phyloP scores from a whole-genome alignment of 1,140 invertebrate genomes.

The Dryas iulia region DNA sequence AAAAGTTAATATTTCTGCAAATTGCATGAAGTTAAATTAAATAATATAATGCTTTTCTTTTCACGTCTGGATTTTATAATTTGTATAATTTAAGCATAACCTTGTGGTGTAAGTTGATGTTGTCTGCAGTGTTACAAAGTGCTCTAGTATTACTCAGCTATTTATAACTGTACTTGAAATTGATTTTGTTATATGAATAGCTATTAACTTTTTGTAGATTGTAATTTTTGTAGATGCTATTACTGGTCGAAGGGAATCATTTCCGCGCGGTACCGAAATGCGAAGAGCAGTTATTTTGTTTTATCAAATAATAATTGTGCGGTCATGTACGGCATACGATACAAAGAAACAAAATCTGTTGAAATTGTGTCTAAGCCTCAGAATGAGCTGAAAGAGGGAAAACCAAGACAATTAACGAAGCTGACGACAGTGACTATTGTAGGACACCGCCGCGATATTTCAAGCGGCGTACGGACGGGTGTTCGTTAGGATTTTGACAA shows the following conservation, averaged over 20 bases:
- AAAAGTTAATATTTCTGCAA: background rate
- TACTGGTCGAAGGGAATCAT: slow-evolving; percentile 53
- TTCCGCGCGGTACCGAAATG: slow-evolving; percentile 67
- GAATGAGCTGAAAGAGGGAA: slow-evolving; percentile 10
- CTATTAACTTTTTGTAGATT: slow-evolving; percentile 69
- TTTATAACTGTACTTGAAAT: slow-evolving; percentile 69
- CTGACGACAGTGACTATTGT: slow-evolving; percentile 71
- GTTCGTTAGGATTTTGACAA: slow-evolving; percentile 75
- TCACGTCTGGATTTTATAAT: background rate
- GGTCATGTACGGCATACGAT: background rate
- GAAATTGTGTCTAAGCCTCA: no score
- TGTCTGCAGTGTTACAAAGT: background rate
- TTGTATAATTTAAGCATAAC: background rate
- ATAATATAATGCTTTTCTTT: background rate
- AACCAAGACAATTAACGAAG: slow-evolving; percentile 64
- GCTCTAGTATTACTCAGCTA: slow-evolving; percentile 19
- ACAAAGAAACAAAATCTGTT: no score
- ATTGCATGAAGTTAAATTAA: background rate
- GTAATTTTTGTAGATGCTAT: slow-evolving; percentile 55
- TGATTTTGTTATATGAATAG: slow-evolving; percentile 70
- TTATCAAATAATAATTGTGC: slow-evolving; percentile 14
- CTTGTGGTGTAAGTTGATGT: background rate
- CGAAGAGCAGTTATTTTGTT: slow-evolving; percentile 52
- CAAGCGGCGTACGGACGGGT: slow-evolving; percentile 55
- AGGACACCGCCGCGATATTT: slow-evolving; percentile 71